These are phyloP conservation scores for Cinara cedri DNA, from an alignment of 2,888 invertebrate species.

Conservation along the genomic window DNA sequence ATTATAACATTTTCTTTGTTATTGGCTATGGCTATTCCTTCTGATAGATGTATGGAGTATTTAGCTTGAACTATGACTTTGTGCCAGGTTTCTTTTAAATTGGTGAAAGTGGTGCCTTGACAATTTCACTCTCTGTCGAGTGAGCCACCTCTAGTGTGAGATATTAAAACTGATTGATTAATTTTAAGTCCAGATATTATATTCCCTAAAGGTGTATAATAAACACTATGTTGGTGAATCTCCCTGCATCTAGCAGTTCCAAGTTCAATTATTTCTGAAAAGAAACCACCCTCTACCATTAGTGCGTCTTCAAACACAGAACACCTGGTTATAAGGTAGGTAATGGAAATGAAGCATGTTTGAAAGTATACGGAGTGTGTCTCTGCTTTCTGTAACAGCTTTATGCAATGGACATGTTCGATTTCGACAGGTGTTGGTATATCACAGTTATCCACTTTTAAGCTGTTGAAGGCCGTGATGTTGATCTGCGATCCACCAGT, in stretches of 20 bases:
- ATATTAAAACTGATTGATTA: background rate
- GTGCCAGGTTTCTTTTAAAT: background rate
- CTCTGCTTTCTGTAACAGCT: too few relatives aligned
- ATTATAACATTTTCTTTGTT: background rate
- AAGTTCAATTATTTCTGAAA: background rate
- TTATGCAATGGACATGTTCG: too few relatives aligned
- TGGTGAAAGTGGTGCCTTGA: background rate
- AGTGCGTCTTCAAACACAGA: background rate
- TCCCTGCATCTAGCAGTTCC: background rate
- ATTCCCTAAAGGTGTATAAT: background rate
- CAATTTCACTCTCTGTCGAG: background rate
- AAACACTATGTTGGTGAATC: background rate
- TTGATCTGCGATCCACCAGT: background rate
- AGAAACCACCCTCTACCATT: background rate
- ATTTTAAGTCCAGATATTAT: too few relatives aligned
- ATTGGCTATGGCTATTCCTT: background rate
- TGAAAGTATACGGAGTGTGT: too few relatives aligned
- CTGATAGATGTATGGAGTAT: too few relatives aligned
- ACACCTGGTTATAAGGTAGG: background rate
- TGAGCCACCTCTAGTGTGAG: background rate
- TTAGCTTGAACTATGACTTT: background rate
- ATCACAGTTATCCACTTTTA: background rate
- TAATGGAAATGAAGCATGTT: background rate
- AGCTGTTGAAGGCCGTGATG: background rate
- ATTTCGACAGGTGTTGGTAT: too few relatives aligned